Evolutionary conservation across 2,113 vertebrate genomes (phyloP), one percentile per base, ranked within the genome.

Genomic region (Nothoprocta pentlandii): DNA sequence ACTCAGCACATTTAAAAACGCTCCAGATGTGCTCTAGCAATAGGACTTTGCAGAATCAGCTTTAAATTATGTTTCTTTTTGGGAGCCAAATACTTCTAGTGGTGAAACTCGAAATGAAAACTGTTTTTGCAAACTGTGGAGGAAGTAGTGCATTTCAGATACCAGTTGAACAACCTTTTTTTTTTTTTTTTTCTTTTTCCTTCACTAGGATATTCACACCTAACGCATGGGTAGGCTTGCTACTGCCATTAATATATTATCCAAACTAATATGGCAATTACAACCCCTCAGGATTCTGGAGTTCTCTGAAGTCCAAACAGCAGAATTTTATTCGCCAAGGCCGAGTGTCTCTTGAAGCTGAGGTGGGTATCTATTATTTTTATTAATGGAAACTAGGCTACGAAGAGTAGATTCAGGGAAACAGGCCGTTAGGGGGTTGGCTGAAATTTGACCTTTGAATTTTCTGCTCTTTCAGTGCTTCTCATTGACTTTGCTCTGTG

Each of bases 1-100:
- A 86, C 85, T 96, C 86, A 96, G 80, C 70, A 76, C 94, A 92
- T 93, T 87, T 83, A 67, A 82, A 91, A 80, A 69, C 76, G 47
- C 86, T 92, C 70, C 93, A 95, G 58, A 93, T 95, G 86, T 75
- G 70, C 49, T 77, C 56, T 88, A 75, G 85, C 84, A 85, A 70
- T 49, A 62, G 73, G 88, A 44, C 89, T 67, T 95, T 95, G 84
- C 69, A 68, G 81, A 94, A 88, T 88, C 67, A 91, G 78, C 68
- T 78, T 34, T 41, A 70, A 88, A 89, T 92, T 51, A 83, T 11
- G 42, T 66, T 81, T 77, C 90, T 85, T 95, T 91, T 73, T 94
- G 78, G 47, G 78, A 91, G 80, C 44, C 68, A 66, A 86, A 62
- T 77, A 87, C 69, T 93, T 71, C 70, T 47, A 82, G 71, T 5